A percentile compares a stretch with the other conserved stretches of the same genome.
These are phyloP conservation scores for Catocala sponsa DNA, from an alignment of 2,888 invertebrate species.

Conservation along the genomic window DNA sequence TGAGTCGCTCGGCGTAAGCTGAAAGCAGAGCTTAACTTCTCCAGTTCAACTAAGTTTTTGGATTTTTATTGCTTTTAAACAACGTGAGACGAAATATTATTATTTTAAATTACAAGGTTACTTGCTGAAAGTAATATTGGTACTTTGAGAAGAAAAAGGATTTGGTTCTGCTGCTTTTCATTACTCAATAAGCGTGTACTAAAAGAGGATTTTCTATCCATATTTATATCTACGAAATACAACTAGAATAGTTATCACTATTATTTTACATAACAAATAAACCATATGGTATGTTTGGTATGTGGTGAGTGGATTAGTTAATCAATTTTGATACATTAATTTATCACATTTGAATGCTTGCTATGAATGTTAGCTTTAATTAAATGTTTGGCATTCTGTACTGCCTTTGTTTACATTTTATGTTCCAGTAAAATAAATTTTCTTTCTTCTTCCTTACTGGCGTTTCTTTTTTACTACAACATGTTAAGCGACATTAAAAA, in stretches of 20 bases:
- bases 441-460: not conserved
- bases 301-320: no score
- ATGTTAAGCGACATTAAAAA: conserved; percentile 38
- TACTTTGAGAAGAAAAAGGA: conserved; percentile 15
- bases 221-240: no score
- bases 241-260: no score
- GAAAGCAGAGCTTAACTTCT: conserved; percentile 81
- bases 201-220: no score
- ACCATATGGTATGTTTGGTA: no score
- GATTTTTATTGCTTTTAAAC: conserved; percentile 86
- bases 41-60: conserved; percentile 81
- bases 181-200: not conserved
- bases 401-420: not conserved
- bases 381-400: not conserved
- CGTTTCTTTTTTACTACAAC: conserved; percentile 1
- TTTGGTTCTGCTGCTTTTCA: not conserved
- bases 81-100: conserved; percentile 84
- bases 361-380: no score
- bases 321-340: no score
- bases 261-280: no score
- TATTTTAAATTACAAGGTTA: conserved; percentile 76
- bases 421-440: no score
- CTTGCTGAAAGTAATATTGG: conserved; percentile 36
- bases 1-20: conserved; percentile 71
- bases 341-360: no score